These are phyloP conservation scores for Poeciliopsis prolifica DNA, from an alignment of 2,113 vertebrate species.

Conservation along the genomic window DNA sequence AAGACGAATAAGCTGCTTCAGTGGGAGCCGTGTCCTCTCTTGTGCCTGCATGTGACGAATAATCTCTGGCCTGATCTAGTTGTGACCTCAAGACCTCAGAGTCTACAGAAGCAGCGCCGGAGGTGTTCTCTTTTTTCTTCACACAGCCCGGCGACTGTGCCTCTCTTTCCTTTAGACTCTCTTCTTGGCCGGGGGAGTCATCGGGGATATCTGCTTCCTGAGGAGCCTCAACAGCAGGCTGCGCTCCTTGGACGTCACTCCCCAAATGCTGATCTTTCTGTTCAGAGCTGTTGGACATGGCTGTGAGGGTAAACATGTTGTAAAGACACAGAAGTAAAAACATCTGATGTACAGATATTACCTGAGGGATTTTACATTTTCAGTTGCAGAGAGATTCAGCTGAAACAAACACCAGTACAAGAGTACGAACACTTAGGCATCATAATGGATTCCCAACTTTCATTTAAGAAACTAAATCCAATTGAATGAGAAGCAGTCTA, in stretches of 20 bases:
- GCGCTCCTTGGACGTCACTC: conserved; percentile 57
- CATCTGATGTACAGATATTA: too few species aligned
- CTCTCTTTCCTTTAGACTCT: conserved; percentile 4
- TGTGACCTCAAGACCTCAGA: conserved; percentile 3
- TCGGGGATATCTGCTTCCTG: conserved; percentile 72
- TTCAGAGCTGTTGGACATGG: conserved; percentile 42
- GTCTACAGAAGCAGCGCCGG: conserved; percentile 39
- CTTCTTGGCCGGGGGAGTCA: conserved; percentile 71
- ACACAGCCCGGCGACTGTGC: background rate
- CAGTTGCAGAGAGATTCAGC: too few species aligned
- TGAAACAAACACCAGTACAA: too few species aligned
- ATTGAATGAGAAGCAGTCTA: too few species aligned
- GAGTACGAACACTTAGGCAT: too few species aligned
- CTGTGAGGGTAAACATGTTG: conserved; percentile 14
- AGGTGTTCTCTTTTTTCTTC: conserved; percentile 62
- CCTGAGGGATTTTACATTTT: too few species aligned
- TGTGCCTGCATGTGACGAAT: conserved; percentile 14
- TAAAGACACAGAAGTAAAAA: background rate
- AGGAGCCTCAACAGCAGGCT: conserved; percentile 66
- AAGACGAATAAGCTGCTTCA: conserved; percentile 46
- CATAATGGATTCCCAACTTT: too few species aligned
- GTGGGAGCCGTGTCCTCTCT: conserved; percentile 15
- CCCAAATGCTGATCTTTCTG: conserved; percentile 14
- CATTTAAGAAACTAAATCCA: too few species aligned
- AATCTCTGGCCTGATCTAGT: conserved; percentile 7